phyloP scores from a whole-genome alignment of 1,140 invertebrate genomes.

The Homalodisca vitripennis region DNA sequence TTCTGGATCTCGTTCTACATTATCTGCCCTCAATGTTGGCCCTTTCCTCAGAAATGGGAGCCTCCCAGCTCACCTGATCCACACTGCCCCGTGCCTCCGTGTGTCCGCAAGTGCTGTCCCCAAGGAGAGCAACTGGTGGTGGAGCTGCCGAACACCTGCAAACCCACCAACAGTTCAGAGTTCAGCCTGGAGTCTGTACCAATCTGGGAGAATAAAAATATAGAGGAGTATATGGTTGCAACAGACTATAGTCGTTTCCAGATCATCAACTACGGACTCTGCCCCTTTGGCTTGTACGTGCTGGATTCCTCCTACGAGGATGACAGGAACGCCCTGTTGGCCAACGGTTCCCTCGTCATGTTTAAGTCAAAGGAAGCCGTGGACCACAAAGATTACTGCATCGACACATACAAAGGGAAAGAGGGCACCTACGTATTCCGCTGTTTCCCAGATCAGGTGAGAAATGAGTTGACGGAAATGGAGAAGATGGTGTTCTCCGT shows the following conservation, averaged over 20 bases:
- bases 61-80: too few species aligned
- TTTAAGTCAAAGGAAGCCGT: not conserved
- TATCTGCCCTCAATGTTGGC: too few species aligned
- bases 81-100: conserved; percentile 4
- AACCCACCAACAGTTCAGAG: not conserved
- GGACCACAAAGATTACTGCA: not conserved
- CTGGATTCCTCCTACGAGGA: not conserved
- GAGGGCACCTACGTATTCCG: conserved; percentile 41
- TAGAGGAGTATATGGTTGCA: not conserved
- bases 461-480: conserved; percentile 10
- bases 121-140: not conserved
- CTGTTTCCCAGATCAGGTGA: conserved; percentile 39
- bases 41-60: too few species aligned
- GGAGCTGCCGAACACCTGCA: not conserved
- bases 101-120: conserved; percentile 17
- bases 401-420: not conserved
- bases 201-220: not conserved
- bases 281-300: not conserved
- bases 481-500: conserved; percentile 41
- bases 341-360: not conserved
- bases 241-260: not conserved
- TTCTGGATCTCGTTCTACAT: too few species aligned
- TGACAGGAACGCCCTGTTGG: not conserved
- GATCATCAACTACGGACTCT: not conserved
- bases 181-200: not conserved